A percentile compares a stretch with the other conserved stretches of the same genome.
phyloP scores from a whole-genome alignment of 2,113 vertebrate genomes.

The Neogobius melanostomus region DNA sequence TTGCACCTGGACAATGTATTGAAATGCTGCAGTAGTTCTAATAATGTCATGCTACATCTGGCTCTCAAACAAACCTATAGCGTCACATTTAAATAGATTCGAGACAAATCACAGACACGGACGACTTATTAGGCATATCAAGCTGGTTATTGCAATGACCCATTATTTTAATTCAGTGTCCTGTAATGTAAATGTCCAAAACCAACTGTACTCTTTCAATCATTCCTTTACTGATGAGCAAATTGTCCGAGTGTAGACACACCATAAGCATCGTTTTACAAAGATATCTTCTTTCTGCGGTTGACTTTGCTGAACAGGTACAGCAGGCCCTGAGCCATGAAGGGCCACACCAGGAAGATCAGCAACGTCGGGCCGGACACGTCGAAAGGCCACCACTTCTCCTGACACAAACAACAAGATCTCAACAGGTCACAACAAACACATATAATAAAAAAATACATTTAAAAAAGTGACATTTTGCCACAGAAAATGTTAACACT shows the following conservation, averaged over 20 bases:
- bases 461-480: no score
- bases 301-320: conserved; percentile 77
- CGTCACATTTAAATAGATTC: not conserved
- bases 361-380: conserved; percentile 74
- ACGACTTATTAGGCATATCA: not conserved
- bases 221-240: not conserved
- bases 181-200: conserved; percentile 1
- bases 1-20: not conserved
- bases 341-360: conserved; percentile 92
- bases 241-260: not conserved
- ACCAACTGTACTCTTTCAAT: not conserved
- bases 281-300: conserved; percentile 57
- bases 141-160: not conserved
- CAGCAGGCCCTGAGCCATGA: conserved; percentile 85
- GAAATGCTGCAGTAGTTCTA: not conserved
- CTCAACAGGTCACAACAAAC: no score
- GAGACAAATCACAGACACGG: not conserved
- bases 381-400: conserved; percentile 70
- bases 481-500: no score
- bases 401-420: conserved; percentile 28
- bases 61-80: no score
- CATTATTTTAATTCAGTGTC: not conserved
- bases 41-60: not conserved
- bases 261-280: conserved; percentile 33
- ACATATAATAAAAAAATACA: no score